Evolutionary conservation across 2,113 vertebrate species (phyloP).

Genomic region (Micromys minutus): DNA sequence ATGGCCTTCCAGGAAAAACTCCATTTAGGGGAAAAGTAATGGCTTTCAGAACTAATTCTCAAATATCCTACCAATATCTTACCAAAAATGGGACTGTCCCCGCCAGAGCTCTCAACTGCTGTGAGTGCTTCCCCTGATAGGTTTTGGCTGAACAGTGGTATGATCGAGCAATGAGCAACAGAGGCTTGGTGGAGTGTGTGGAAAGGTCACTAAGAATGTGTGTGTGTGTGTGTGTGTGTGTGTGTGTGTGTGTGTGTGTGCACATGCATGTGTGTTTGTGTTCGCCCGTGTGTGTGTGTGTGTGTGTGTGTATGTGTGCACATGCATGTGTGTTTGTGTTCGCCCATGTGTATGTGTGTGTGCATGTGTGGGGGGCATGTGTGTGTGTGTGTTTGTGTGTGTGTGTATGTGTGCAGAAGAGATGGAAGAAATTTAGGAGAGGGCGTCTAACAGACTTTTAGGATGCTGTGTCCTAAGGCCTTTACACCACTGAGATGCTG

Average conservation of each 20-base stretch:
- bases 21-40: conserved; percentile 71
- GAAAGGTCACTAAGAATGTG: not conserved
- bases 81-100: conserved; percentile 13
- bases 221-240: too few relatives aligned
- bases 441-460: not conserved
- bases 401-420: not conserved
- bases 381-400: too few relatives aligned
- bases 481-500: not conserved
- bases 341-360: too few relatives aligned
- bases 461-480: not conserved
- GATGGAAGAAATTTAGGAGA: not conserved
- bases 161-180: not conserved
- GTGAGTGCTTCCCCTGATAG: not conserved
- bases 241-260: too few relatives aligned
- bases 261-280: too few relatives aligned
- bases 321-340: too few relatives aligned
- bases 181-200: not conserved
- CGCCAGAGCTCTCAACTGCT: not conserved
- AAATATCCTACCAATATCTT: conserved; percentile 51
- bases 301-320: too few relatives aligned
- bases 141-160: not conserved
- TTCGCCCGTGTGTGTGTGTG: too few relatives aligned
- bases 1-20: conserved; percentile 68
- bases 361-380: too few relatives aligned
- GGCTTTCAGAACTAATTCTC: conserved; percentile 66